Conservation (phyloP, 1,140 invertebrate genomes). For the Hycleus cichorii region DNA sequence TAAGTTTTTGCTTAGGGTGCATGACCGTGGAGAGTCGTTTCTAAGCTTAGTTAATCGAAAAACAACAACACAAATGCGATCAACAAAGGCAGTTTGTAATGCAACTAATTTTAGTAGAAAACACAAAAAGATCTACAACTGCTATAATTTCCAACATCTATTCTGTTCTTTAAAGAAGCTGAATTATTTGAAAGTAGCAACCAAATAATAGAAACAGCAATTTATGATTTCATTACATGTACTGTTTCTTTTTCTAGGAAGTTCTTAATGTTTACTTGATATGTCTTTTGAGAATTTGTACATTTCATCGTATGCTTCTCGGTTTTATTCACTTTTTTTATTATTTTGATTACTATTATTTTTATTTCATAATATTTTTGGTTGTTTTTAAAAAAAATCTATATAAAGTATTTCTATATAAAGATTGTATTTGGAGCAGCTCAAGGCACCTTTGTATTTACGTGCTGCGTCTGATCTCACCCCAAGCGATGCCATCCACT, state of each 20-base stretch:
- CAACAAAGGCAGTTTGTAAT: constrained; percentile 8
- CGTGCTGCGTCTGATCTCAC: constrained; percentile 27
- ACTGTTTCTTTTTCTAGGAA: not conserved
- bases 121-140: constrained; percentile 6
- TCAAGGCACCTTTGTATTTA: constrained; percentile 26
- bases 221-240: constrained; percentile 13
- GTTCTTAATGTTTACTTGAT: not conserved
- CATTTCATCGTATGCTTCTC: not conserved
- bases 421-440: constrained; percentile 30
- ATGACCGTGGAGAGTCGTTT: not conserved
- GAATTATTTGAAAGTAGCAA: constrained; percentile 5
- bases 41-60: constrained; percentile 9
- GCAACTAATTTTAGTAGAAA: constrained; percentile 10
- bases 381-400: constrained; percentile 22
- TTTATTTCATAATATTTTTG: constrained; percentile 32
- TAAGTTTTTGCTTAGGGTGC: too few relatives aligned
- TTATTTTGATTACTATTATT: constrained; percentile 4
- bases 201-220: constrained; percentile 1
- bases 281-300: not conserved
- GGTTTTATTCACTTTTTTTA: constrained; percentile 1
- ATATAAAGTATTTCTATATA: constrained; percentile 23
- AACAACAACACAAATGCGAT: constrained; percentile 9
- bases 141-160: constrained; percentile 12
- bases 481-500: constrained; percentile 17
- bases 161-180: constrained; percentile 7